These are phyloP conservation scores for Protobothrops flavoviridis DNA, from an alignment of 2,113 vertebrate genomes.

Conservation along the genomic window DNA sequence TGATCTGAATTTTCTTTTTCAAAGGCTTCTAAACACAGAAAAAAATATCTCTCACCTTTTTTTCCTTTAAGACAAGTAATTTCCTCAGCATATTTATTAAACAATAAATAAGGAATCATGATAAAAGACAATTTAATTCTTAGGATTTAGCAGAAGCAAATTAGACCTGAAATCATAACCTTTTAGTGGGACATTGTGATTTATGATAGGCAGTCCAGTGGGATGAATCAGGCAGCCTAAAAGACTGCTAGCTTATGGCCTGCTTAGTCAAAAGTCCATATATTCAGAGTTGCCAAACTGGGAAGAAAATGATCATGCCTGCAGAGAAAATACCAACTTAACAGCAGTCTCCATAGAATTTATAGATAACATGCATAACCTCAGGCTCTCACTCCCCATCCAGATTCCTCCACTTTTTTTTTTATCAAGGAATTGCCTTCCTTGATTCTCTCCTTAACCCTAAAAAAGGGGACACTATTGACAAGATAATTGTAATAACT, in stretches of 20 bases:
- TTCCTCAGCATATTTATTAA: conserved; percentile 35
- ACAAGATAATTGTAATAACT: neutral
- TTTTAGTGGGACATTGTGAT: neutral
- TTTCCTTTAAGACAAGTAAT: conserved; percentile 10
- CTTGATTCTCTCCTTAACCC: too few species aligned
- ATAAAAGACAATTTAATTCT: neutral
- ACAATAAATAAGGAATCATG: conserved; percentile 14
- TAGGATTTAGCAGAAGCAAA: neutral
- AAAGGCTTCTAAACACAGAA: conserved; percentile 37
- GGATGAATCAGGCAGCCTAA: neutral
- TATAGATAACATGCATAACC: neutral
- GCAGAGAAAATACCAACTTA: neutral
- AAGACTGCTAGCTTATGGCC: neutral
- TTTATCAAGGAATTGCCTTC: neutral
- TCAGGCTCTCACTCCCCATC: neutral
- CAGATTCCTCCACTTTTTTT: neutral
- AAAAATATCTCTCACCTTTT: conserved; percentile 13
- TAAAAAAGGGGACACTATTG: neutral
- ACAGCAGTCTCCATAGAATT: neutral
- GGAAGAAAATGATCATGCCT: neutral
- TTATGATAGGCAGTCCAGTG: neutral
- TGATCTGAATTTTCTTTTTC: conserved; percentile 18
- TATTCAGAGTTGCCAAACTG: neutral
- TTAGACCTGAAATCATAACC: neutral
- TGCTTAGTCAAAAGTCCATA: neutral